These are phyloP conservation scores for Sciurus carolinensis DNA, from an alignment of 2,797 vertebrate species.

Conservation along the genomic window DNA sequence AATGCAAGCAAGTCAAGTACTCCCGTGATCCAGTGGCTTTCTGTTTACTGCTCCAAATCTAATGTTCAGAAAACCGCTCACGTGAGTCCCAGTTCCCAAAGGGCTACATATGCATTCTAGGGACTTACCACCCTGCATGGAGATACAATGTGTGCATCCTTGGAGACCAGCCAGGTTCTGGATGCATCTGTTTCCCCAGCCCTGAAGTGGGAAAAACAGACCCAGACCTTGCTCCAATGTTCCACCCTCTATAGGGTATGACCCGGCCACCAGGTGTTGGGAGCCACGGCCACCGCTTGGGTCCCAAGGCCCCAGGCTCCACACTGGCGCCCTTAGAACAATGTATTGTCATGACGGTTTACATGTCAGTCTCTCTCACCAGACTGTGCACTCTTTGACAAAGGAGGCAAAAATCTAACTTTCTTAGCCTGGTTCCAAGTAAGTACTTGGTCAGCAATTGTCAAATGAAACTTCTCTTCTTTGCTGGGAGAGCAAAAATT, in stretches of 20 bases:
- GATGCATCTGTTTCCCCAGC: not conserved
- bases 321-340: not conserved
- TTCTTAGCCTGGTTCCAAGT: not conserved
- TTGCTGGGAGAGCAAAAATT: too few species aligned
- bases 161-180: not conserved
- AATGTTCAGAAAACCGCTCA: not conserved
- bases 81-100: not conserved
- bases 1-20: not conserved
- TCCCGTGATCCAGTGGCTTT: too few species aligned
- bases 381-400: not conserved
- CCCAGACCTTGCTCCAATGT: not conserved
- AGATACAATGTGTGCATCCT: not conserved
- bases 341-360: rapidly evolving
- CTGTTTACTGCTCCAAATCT: not conserved
- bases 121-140: rapidly evolving
- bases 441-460: not conserved
- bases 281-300: not conserved
- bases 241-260: not conserved
- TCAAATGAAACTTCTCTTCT: rapidly evolving
- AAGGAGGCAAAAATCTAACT: not conserved
- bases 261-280: too few species aligned
- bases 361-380: not conserved
- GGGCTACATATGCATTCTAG: not conserved
- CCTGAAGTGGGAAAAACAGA: not conserved
- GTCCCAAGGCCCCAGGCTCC: rapidly evolving